Conservation (phyloP, 2,888 invertebrate species). For the Drosophila planitibia region DNA sequence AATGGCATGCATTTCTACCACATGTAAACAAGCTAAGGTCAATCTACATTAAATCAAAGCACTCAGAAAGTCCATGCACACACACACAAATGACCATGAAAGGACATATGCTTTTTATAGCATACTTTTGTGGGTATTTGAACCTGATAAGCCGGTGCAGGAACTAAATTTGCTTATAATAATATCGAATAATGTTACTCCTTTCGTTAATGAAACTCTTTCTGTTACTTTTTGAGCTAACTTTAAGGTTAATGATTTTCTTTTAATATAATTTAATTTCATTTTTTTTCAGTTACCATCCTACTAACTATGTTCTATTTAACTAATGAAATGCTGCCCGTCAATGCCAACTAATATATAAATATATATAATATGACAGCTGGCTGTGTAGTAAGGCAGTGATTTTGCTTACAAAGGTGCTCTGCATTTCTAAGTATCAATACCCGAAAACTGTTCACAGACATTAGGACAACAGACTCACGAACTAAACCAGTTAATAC, state of each 20-base stretch:
- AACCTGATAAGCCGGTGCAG: constrained; percentile 8
- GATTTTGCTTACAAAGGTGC: constrained; percentile 7
- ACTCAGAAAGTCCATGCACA: constrained; percentile 3
- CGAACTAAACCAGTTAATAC: neutral
- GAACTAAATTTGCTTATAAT: neutral
- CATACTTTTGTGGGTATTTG: constrained; percentile 43
- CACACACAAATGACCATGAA: constrained; percentile 16
- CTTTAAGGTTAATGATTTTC: neutral
- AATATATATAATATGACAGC: neutral
- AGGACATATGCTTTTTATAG: constrained; percentile 40
- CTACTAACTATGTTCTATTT: constrained; percentile 35
- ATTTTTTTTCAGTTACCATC: neutral
- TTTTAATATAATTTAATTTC: neutral
- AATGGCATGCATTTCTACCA: constrained; percentile 48
- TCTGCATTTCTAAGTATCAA: neutral
- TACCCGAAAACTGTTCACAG: constrained; percentile 2
- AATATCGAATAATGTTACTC: neutral
- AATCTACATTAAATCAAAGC: constrained; percentile 7
- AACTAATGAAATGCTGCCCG: constrained; percentile 54
- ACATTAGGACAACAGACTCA: neutral
- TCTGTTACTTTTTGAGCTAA: neutral
- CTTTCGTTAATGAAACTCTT: neutral
- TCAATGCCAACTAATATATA: constrained; percentile 1
- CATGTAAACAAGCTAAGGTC: constrained; percentile 20
- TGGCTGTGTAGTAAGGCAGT: neutral